phyloP scores from a whole-genome alignment of 2,113 vertebrate genomes.

The Rousettus leschenaultii region DNA sequence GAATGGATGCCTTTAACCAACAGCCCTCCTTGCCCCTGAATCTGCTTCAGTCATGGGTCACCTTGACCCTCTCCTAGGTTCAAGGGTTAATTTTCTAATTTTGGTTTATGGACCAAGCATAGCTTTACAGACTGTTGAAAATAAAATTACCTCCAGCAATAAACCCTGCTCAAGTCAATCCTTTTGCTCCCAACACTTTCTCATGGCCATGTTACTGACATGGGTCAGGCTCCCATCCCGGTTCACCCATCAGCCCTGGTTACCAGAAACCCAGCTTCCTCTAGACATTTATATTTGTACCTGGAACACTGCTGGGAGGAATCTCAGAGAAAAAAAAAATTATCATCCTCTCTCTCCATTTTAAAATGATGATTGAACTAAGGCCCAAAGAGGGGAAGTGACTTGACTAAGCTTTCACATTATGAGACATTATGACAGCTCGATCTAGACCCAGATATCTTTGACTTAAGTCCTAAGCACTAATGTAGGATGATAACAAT shows the following conservation, averaged over 20 bases:
- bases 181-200: neutral
- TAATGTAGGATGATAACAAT: accelerated
- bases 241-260: neutral
- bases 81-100: neutral
- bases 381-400: neutral
- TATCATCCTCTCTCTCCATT: neutral
- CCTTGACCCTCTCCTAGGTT: neutral
- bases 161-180: neutral
- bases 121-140: neutral
- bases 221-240: neutral
- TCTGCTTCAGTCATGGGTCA: neutral
- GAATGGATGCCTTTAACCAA: neutral
- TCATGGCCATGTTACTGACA: neutral
- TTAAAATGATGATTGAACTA: neutral
- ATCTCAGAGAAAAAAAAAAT: neutral
- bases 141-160: neutral
- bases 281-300: neutral
- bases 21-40: neutral
- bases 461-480: neutral
- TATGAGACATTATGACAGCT: neutral
- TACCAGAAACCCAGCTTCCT: neutral
- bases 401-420: neutral
- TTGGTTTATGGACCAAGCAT: neutral
- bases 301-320: neutral
- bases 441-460: neutral